Base-by-base conservation (phyloP, 1,140 invertebrate genomes). In the Cydia amplana region DNA sequence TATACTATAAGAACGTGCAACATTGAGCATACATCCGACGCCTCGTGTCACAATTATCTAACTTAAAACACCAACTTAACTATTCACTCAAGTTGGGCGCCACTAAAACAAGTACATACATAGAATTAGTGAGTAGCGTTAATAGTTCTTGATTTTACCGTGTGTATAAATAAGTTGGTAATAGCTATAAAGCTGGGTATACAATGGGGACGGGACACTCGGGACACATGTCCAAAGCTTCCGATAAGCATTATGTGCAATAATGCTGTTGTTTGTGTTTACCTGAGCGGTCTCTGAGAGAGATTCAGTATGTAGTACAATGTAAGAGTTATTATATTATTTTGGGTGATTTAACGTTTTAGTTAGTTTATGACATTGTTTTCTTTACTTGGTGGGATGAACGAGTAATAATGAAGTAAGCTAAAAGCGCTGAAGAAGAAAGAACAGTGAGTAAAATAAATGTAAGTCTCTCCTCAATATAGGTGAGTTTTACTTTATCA, bases 191-290 rank as follows among this genome's bases (percentile, higher is more conserved):
- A 60, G 55, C 55, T 36, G 65, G 65, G 36, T 40, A 9, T 70
- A 70, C 65, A 70, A 70, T 43, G 32, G 32, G 16, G 65, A 70
- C 43, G n/a, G 28, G 65, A 70, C 43, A 46, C 12, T 46, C 32
- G 65, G 32, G 65, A 70, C 65, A 70, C 25, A n/a, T 70, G 65
- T 70, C 65, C 64, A 28, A 40, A 2, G 28, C 32, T 43, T 70
- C 36, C 65, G 64, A 67, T 67, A 65, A 65, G 64, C 64, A 28
- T 64, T 64, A 64, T 67, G 64, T 36, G 32, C 28, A 36, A 40
- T 40, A 70, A 43, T 43, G 32, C 65, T 70, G 65, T 55, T 70
- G 65, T 55, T 18, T 55, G 0, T 7, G 51, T 55, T 0, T 49
- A 49, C 46, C 14, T 49, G 46, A 14, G 46, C 46, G 12, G 14